Conservation (phyloP, 1,140 invertebrate species). For the silkworm (Bombyx mori) region ASM3026992v2 NC_085124.1:9413501-9414000, state of each 20-base stretch:
- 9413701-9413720: slow-evolving; percentile 43
- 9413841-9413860: slow-evolving; percentile 46
- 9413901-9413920: slow-evolving; percentile 29
- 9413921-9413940: slow-evolving; percentile 40
- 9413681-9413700: slow-evolving; percentile 28
- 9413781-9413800: slow-evolving; percentile 41
- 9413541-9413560: slow-evolving; percentile 68
- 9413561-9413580: slow-evolving; percentile 67
- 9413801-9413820: slow-evolving; percentile 65
- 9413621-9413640: slow-evolving; percentile 61
- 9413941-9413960: slow-evolving; percentile 51
- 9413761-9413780: slow-evolving; percentile 58
- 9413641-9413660: slow-evolving; percentile 44
- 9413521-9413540: slow-evolving; percentile 69
- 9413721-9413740: slow-evolving; percentile 65
- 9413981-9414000: slow-evolving; percentile 52
- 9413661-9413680: slow-evolving; percentile 30
- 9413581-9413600: slow-evolving; percentile 59
- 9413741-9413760: slow-evolving; percentile 56
- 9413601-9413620: slow-evolving; percentile 64
- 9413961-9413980: slow-evolving; percentile 45
- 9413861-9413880: slow-evolving; percentile 25
- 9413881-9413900: slow-evolving; percentile 7
- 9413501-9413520: slow-evolving; percentile 77
- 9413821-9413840: slow-evolving; percentile 69